These are phyloP conservation scores for Hydra vulgaris DNA, from an alignment of 30 jellyfish, hydroid and myxozoan species.

Conservation along the genomic window DNA sequence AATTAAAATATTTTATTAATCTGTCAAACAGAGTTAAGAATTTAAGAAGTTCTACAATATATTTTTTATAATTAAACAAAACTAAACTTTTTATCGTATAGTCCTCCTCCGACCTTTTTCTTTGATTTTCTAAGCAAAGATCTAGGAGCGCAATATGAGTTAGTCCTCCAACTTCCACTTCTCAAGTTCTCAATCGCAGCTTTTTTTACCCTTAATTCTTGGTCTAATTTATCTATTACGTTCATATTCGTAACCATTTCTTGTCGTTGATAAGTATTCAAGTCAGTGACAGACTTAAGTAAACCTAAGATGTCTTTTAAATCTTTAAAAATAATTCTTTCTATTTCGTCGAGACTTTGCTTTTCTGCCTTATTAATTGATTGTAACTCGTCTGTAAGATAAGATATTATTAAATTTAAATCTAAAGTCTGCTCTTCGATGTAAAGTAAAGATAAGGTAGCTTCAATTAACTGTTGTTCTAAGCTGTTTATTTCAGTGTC, in stretches of 20 bases:
- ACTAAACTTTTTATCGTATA: background rate
- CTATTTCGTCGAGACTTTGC: conserved; percentile 9
- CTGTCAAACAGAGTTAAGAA: background rate
- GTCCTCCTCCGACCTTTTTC: background rate
- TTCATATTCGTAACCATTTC: conserved; percentile 17
- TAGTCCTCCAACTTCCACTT: conserved; percentile 27
- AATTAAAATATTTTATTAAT: no score
- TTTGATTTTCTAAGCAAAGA: background rate
- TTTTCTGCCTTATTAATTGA: background rate
- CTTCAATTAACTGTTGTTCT: background rate
- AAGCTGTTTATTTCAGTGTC: background rate
- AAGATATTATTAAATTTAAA: conserved; percentile 9
- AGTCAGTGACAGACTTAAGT: conserved; percentile 19
- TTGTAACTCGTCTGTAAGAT: conserved; percentile 11
- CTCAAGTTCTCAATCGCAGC: conserved; percentile 21
- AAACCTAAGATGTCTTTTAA: conserved; percentile 9
- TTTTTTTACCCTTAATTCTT: conserved; percentile 11
- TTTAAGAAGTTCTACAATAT: background rate
- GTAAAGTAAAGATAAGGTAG: background rate
- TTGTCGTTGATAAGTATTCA: conserved; percentile 21
- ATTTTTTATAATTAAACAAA: background rate
- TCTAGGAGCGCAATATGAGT: conserved; percentile 22
- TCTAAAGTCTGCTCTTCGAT: conserved; percentile 1
- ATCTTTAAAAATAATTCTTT: background rate
- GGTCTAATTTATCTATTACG: conserved; percentile 9